These are phyloP conservation scores for Hystrix brachyura DNA, from an alignment of 2,113 vertebrate species.

Conservation along the genomic window DNA sequence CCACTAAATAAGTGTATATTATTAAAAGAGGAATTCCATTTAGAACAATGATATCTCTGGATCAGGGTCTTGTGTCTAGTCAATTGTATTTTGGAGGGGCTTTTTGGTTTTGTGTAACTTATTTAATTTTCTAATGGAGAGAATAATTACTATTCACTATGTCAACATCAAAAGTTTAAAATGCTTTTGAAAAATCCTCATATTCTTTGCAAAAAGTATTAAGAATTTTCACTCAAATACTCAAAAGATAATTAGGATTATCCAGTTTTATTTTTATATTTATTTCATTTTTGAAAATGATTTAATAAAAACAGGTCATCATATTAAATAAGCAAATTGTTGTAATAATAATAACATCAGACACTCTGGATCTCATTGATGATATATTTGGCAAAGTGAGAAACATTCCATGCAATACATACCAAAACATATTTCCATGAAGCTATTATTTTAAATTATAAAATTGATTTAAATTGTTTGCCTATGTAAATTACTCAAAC, in stretches of 20 bases:
- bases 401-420: neutral
- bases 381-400: neutral
- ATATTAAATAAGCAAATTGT: neutral
- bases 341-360: neutral
- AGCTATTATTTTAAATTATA: neutral
- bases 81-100: neutral
- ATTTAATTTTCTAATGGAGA: neutral
- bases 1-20: neutral
- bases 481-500: neutral
- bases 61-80: neutral
- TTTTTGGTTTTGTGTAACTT: neutral
- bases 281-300: neutral
- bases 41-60: neutral
- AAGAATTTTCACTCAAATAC: neutral
- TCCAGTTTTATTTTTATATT: neutral
- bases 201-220: neutral
- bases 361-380: neutral
- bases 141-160: neutral
- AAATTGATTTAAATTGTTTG: neutral
- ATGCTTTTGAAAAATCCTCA: neutral
- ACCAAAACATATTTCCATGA: neutral
- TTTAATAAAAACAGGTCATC: neutral
- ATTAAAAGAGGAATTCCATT: neutral
- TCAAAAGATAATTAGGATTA: neutral
- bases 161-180: neutral